These are phyloP conservation scores for Calameuta idolon DNA, from an alignment of 2,888 invertebrate species.

Conservation along the genomic window DNA sequence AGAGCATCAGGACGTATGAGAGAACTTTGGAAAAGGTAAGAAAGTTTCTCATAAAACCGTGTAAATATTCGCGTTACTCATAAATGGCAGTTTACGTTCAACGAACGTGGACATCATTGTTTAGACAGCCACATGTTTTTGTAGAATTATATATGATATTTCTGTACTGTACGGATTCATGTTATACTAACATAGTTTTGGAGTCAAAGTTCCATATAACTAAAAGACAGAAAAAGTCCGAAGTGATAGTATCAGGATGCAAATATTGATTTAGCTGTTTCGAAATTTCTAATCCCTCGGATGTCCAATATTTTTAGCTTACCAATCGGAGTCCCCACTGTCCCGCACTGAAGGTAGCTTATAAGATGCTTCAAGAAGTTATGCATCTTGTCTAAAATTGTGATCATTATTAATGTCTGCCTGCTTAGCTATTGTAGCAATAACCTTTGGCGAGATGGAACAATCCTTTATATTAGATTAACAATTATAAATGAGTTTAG, in stretches of 20 bases:
- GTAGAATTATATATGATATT: no score
- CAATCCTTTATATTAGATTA: constrained; percentile 1
- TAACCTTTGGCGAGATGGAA: constrained; percentile 30
- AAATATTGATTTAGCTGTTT: constrained; percentile 31
- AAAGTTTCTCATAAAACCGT: background rate
- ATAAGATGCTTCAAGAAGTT: constrained; percentile 49
- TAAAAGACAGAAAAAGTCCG: constrained; percentile 30
- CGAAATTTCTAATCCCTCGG: constrained; percentile 53
- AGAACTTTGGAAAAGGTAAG: constrained; percentile 95
- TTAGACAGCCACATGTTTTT: background rate
- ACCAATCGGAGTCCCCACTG: constrained; percentile 65
- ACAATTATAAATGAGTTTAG: background rate
- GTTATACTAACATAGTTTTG: background rate
- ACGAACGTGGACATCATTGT: background rate
- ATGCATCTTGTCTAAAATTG: constrained; percentile 50
- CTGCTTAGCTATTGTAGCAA: constrained; percentile 38
- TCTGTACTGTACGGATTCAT: background rate
- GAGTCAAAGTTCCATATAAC: background rate
- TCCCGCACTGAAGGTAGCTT: constrained; percentile 61
- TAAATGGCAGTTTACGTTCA: background rate
- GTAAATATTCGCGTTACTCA: background rate
- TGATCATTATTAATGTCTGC: constrained; percentile 58
- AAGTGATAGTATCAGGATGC: constrained; percentile 39
- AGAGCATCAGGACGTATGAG: constrained; percentile 97
- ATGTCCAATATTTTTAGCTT: constrained; percentile 62